Evolutionary conservation across 1,140 invertebrate genomes (phyloP), one percentile per base, ranked within the genome.

Genomic region (Chironomus striatipennis): DNA sequence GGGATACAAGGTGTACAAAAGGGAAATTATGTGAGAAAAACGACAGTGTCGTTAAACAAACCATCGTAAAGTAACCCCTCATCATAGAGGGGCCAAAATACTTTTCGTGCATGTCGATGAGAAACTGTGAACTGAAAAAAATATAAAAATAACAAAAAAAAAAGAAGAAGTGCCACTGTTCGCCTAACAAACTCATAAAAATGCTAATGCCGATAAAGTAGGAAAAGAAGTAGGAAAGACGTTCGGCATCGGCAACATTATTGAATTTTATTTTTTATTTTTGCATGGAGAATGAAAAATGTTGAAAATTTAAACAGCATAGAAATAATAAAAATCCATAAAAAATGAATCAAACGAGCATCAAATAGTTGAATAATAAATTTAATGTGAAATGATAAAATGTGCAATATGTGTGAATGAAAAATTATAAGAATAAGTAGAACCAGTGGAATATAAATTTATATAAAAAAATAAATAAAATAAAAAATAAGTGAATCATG

Each of bases 21-120:
- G n/a, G n/a, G 47, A 57, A 57, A 57, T 57, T 57, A 57, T 57
- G 47, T 57, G 47, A 57, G 47, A 57, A 57, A 47, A 57, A 57
- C 47, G 47, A 15, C 47, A 57, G 12, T 57, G 47, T 57, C 47
- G 47, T 57, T 12, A 57, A 57, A 57, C 47, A 57, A 47, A 57
- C 47, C 47, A n/a, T 57, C 47, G 47, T 57, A 57, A 57, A 57
- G 47, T 57, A 57, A 34, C 24, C 47, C 47, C 47, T 10, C 8
- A 57, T 57, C 24, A 34, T 34, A 47, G 43, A 47, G n/a, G n/a
- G n/a, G 47, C 47, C 5, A n/a, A 34, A 57, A 57, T 57, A 57
- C 47, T 57, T 34, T 5, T 57, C 47, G 47, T 57, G 8, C 47
- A 57, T 57, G 47, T 57, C 47, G 47, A 57, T 57, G 47, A 57